These are phyloP conservation scores for Kryptopterus vitreolus DNA, from an alignment of 2,797 vertebrate species.

Conservation along the genomic window DNA sequence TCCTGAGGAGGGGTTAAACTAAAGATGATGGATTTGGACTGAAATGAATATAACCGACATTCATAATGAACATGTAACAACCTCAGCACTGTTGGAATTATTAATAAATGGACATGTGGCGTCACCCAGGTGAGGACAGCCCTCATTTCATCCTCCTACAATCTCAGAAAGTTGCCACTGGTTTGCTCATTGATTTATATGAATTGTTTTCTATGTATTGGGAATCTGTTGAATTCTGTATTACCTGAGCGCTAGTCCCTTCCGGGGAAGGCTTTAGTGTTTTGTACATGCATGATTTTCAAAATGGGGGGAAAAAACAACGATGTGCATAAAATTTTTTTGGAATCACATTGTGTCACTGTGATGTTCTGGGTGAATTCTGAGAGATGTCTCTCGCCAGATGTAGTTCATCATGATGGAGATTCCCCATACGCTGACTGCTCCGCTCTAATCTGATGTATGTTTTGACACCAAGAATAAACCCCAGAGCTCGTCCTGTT, in stretches of 20 bases:
- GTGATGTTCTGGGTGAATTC: neutral
- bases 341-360: neutral
- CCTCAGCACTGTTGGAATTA: too few relatives aligned
- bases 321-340: neutral
- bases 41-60: too few relatives aligned
- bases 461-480: conserved; percentile 32
- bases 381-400: neutral
- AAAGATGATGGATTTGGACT: too few relatives aligned
- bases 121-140: too few relatives aligned
- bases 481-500: neutral
- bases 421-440: conserved; percentile 25
- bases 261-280: neutral
- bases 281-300: neutral
- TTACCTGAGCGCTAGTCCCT: neutral
- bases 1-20: too few relatives aligned
- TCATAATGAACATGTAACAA: too few relatives aligned
- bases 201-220: too few relatives aligned
- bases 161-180: too few relatives aligned
- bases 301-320: neutral
- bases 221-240: too few relatives aligned
- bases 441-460: conserved; percentile 54
- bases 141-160: too few relatives aligned
- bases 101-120: too few relatives aligned
- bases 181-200: too few relatives aligned
- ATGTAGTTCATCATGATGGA: conserved; percentile 2